Base-by-base conservation (phyloP, 2,113 vertebrate genomes). In the Lamprotornis superbus region DNA sequence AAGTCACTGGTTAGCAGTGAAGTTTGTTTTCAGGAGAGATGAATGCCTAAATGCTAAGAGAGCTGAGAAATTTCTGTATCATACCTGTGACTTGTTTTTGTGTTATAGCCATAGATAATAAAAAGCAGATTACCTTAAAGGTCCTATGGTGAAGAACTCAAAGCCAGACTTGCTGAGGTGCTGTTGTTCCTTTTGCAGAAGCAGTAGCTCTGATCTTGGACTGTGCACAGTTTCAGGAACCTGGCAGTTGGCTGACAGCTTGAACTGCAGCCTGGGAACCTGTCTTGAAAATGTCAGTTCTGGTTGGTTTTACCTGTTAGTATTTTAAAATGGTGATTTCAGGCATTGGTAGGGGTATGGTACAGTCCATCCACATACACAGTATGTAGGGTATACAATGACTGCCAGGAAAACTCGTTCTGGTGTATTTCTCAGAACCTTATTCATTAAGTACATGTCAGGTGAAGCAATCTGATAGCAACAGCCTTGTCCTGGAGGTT, bases 401-500 rank as follows among this genome's bases (percentile, higher is more conserved):
- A 28, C 50, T 83, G 33, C 25, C 22, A 56, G 44, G 35, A 56
- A n/a, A n/a, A 60, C 14, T 71, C 0, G 0, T 35, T 40, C 5
- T 37, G 44, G 42, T 83, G 71, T 4, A 2, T 84, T 76, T 91
- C 37, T 71, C 8, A 12, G 57, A 70, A 22, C 16, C 22, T 31
- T n/a, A 6, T 47, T 81, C 27, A 37, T 50, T 40, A 33, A 14
- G 39, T 27, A 39, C 33, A 60, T 53, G 22, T 79, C 15, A 11
- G n/a, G 68, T 63, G 56, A 70, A 87, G 56, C 5, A 16, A 50
- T 70, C 30, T 37, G 27, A 1, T 5, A 75, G 55, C 70, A 76
- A 18, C 11, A 79, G 35, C 60, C 40, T 60, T 2, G 2, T 65
- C 25, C 23, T 27, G 13, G 42, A 87, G 81, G 24, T 18, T 56